Percentiles rank a stretch among this genome's conserved stretches.
Conservation (phyloP, 2,888 invertebrate genomes). For the Idaea dimidiata region DNA sequence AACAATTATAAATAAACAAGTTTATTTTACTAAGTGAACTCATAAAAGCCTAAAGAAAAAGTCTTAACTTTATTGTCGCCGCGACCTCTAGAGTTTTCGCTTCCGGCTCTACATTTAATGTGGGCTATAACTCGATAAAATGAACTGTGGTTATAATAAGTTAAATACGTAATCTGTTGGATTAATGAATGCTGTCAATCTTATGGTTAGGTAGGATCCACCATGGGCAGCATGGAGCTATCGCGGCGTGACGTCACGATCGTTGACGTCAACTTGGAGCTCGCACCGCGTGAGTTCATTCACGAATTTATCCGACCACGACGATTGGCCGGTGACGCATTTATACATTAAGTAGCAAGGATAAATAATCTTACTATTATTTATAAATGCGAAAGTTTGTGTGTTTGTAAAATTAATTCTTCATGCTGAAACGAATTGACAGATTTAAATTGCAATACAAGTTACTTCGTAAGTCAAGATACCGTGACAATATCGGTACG, state of each 20-base stretch:
- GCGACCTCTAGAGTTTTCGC: background rate
- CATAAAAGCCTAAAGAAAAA: background rate
- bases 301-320: slow-evolving; percentile 63
- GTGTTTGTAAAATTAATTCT: background rate
- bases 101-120: background rate
- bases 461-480: background rate
- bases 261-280: slow-evolving; percentile 55
- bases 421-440: background rate
- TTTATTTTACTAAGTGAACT: background rate
- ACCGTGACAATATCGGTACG: background rate
- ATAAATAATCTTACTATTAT: background rate
- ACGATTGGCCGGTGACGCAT: slow-evolving; percentile 50
- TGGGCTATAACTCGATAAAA: background rate
- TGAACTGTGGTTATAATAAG: background rate
- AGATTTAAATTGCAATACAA: background rate
- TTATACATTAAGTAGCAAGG: slow-evolving; percentile 3
- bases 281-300: slow-evolving; percentile 65
- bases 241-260: slow-evolving; percentile 49
- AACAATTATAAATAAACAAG: background rate
- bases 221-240: background rate
- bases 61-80: background rate
- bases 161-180: background rate
- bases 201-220: background rate
- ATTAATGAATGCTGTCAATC: slow-evolving; percentile 2
- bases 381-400: background rate